phyloP scores from a whole-genome alignment of 2,797 vertebrate genomes.

The Picus viridis region DNA sequence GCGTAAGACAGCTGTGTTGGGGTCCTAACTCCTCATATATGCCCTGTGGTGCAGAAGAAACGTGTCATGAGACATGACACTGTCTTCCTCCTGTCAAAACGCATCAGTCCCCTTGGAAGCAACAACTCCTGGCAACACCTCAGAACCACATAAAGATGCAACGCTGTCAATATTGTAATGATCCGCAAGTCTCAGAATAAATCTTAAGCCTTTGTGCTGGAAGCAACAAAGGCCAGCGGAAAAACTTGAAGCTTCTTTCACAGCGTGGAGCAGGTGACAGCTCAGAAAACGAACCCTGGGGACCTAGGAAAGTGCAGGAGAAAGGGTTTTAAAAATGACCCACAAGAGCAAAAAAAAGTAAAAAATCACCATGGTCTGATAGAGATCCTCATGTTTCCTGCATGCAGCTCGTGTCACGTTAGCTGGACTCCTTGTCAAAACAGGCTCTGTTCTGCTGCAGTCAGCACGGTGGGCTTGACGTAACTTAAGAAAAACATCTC shows the following conservation, averaged over 20 bases:
- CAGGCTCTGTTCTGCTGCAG: slow-evolving; percentile 59
- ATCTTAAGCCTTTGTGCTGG: neutral
- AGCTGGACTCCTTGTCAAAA: slow-evolving; percentile 61
- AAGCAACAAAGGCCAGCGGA: neutral
- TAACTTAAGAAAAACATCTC: slow-evolving; percentile 69
- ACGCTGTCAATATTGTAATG: slow-evolving; percentile 1
- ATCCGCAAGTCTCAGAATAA: neutral
- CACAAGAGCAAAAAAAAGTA: neutral
- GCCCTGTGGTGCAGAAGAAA: slow-evolving; percentile 16
- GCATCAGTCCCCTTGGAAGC: neutral
- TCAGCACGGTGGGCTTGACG: slow-evolving; percentile 70
- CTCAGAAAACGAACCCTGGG: neutral
- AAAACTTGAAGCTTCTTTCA: neutral
- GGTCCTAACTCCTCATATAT: neutral
- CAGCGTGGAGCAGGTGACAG: neutral
- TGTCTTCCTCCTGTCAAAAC: neutral
- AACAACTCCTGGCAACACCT: neutral
- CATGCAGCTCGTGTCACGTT: slow-evolving; percentile 37
- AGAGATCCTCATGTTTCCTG: slow-evolving; percentile 21
- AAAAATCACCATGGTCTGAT: neutral
- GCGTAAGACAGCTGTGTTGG: neutral
- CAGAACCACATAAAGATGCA: slow-evolving; percentile 1
- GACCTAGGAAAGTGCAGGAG: neutral
- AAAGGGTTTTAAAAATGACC: slow-evolving; percentile 32
- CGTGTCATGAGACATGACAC: neutral